phyloP scores from a whole-genome alignment of 2,888 invertebrate species.

The Drosophila flavopinicola region DNA sequence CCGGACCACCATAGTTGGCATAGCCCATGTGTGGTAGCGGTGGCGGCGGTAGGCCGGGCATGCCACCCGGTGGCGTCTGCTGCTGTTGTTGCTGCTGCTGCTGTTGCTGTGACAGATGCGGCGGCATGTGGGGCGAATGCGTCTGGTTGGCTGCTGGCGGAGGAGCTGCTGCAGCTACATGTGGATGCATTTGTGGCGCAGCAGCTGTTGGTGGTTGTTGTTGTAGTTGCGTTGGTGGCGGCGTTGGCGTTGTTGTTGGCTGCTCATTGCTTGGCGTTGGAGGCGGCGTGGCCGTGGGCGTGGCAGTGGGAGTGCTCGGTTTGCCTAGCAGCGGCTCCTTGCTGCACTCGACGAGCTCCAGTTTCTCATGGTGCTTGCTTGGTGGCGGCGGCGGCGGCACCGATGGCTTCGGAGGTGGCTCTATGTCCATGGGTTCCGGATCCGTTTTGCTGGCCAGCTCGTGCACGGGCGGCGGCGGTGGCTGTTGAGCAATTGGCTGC shows the following conservation, averaged over 20 bases:
- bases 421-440: conserved; percentile 83
- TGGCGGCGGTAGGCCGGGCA: conserved; percentile 71
- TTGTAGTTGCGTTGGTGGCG: conserved; percentile 65
- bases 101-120: conserved; percentile 80
- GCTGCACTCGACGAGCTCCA: conserved; percentile 44
- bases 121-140: conserved; percentile 81
- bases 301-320: conserved; percentile 47
- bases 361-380: conserved; percentile 57
- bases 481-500: conserved; percentile 22
- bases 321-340: conserved; percentile 43
- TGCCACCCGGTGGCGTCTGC: conserved; percentile 71
- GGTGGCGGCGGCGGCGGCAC: too few species aligned
- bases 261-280: conserved; percentile 34
- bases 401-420: conserved; percentile 82
- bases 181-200: conserved; percentile 83
- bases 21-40: conserved; percentile 82
- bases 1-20: conserved; percentile 82
- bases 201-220: conserved; percentile 37
- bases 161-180: conserved; percentile 35
- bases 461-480: conserved; percentile 56
- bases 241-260: conserved; percentile 85
- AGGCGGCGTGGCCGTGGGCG: conserved; percentile 53
- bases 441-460: conserved; percentile 82
- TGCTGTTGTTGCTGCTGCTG: conserved; percentile 44
- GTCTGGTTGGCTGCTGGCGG: conserved; percentile 76